Percentiles rank a stretch among this genome's conserved stretches.
Evolutionary conservation across 1,140 invertebrate genomes (phyloP).

Genomic region (Drosophila kepulauana): DNA sequence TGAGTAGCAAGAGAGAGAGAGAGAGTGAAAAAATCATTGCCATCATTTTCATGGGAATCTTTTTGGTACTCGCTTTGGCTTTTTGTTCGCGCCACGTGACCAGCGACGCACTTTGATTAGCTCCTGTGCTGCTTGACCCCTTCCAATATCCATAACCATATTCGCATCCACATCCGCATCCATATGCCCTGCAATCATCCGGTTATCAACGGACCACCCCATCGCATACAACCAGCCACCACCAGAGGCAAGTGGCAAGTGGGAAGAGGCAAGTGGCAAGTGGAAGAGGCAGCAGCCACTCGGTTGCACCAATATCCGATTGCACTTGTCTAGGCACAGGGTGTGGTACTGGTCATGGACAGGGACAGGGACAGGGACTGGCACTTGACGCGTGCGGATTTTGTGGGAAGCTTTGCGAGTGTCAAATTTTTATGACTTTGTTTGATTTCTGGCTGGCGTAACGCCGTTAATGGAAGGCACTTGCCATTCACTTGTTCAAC

Average conservation of each 20-base stretch:
- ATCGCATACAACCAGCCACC: slow-evolving; percentile 4
- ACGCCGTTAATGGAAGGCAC: slow-evolving; percentile 75
- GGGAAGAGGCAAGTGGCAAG: neutral
- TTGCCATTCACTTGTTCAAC: slow-evolving; percentile 59
- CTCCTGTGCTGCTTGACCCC: neutral
- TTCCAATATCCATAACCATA: neutral
- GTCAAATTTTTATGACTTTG: slow-evolving; percentile 83
- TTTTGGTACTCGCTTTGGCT: slow-evolving; percentile 33
- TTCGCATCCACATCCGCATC: slow-evolving; percentile 11
- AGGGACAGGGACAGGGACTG: neutral
- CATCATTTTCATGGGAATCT: slow-evolving; percentile 72
- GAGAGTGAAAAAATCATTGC: slow-evolving; percentile 58
- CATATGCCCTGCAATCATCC: slow-evolving; percentile 39
- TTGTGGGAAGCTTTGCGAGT: slow-evolving; percentile 71
- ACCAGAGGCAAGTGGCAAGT: neutral
- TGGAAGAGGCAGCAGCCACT: neutral
- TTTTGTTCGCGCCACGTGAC: slow-evolving; percentile 64
- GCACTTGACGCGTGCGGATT: slow-evolving; percentile 67
- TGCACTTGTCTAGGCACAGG: slow-evolving; percentile 40
- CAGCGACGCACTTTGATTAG: slow-evolving; percentile 73
- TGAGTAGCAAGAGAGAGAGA: neutral
- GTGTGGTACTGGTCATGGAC: neutral
- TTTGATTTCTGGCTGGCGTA: slow-evolving; percentile 73
- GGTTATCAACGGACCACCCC: slow-evolving; percentile 33
- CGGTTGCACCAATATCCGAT: slow-evolving; percentile 70